These are phyloP conservation scores for Pristionchus fissidentatus DNA, from an alignment of 2,888 invertebrate genomes.

Conservation along the genomic window DNA sequence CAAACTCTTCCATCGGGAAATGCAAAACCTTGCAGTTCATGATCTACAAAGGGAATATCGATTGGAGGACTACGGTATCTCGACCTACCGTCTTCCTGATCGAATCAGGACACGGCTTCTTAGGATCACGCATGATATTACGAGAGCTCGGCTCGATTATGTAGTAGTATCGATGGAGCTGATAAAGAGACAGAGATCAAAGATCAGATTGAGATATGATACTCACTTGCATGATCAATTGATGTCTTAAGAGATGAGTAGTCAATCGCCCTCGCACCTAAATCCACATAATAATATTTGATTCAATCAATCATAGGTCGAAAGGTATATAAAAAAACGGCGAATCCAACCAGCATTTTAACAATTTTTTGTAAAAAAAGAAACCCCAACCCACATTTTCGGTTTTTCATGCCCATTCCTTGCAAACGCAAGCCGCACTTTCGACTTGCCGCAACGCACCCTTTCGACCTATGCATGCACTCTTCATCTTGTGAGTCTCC, in stretches of 20 bases:
- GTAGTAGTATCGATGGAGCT: conserved; percentile 48
- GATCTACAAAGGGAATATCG: background rate
- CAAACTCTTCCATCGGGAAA: background rate
- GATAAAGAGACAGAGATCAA: background rate
- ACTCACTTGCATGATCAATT: conserved; percentile 64
- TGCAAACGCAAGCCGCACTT: too few relatives aligned
- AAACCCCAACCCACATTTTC: too few relatives aligned
- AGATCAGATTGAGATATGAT: background rate
- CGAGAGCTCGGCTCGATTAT: background rate
- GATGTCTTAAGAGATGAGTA: conserved; percentile 66
- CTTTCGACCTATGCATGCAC: too few relatives aligned
- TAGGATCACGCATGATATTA: background rate
- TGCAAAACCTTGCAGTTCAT: background rate
- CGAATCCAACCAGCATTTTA: too few relatives aligned
- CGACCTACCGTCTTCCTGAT: background rate
- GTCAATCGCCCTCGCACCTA: conserved; percentile 54
- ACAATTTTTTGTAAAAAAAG: too few relatives aligned
- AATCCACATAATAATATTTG: background rate
- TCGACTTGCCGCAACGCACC: too few relatives aligned
- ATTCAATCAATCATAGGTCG: background rate
- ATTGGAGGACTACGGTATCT: background rate
- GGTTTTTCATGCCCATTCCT: too few relatives aligned
- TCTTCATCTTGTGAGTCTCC: conserved; percentile 17
- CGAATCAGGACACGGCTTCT: conserved; percentile 14
- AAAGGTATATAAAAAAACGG: too few relatives aligned